Conservation (phyloP, 2,888 invertebrate genomes). For the Phengaris alcon region DNA sequence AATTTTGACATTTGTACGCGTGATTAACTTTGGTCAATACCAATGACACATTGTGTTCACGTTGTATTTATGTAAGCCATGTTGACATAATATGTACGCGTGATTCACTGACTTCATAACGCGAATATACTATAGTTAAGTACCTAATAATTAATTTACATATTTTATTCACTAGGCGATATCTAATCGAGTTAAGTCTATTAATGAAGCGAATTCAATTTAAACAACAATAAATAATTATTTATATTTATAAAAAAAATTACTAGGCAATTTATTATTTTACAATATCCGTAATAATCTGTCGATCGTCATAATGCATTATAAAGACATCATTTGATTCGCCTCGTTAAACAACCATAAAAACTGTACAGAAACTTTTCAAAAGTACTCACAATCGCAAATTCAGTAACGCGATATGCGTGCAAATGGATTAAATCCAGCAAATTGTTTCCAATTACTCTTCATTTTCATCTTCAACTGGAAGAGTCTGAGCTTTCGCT, state of each 20-base stretch:
- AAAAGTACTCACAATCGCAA: neutral
- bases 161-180: neutral
- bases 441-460: neutral
- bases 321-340: neutral
- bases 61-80: too few relatives aligned
- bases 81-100: too few relatives aligned
- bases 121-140: too few relatives aligned
- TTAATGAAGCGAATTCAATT: neutral
- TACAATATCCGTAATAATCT: neutral
- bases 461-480: conserved; percentile 54
- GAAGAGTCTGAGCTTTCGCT: conserved; percentile 61
- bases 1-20: too few relatives aligned
- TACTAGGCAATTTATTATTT: neutral
- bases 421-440: neutral
- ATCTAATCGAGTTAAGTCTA: neutral
- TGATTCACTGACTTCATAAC: too few relatives aligned
- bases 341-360: neutral
- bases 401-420: neutral
- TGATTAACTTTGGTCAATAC: too few relatives aligned
- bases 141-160: neutral
- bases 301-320: neutral
- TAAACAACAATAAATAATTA: neutral
- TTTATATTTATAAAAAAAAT: neutral
- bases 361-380: conserved; percentile 1
- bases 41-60: too few relatives aligned